phyloP scores from a whole-genome alignment of 2,797 vertebrate species.

The Myotis vivesi region DNA sequence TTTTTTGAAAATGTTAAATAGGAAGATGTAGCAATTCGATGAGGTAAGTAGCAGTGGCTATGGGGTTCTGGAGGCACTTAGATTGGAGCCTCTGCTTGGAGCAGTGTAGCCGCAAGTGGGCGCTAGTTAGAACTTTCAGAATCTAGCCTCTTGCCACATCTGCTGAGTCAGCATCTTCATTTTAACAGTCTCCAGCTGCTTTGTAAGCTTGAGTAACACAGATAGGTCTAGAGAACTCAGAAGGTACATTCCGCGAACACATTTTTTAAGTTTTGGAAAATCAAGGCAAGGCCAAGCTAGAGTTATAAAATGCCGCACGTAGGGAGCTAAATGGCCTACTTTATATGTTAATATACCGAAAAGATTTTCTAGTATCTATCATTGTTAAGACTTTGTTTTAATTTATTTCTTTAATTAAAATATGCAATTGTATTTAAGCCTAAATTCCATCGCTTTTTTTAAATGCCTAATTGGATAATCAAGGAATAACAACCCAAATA shows the following conservation, averaged over 20 bases:
- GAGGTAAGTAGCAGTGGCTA: not conserved
- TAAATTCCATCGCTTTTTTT: not conserved
- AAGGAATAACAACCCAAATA: not conserved
- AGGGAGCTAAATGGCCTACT: not conserved
- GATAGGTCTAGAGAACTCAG: not conserved
- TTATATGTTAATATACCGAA: not conserved
- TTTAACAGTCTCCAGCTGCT: not conserved
- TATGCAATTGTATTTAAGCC: not conserved
- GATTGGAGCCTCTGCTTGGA: not conserved
- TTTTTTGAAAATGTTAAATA: not conserved
- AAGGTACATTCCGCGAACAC: not conserved
- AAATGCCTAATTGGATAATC: conserved; percentile 16
- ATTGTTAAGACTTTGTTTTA: not conserved
- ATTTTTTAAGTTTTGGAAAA: not conserved
- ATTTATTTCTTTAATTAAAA: conserved; percentile 33
- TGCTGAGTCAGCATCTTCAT: not conserved
- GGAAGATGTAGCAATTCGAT: not conserved
- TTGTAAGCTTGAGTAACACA: not conserved
- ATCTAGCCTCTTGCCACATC: accelerated
- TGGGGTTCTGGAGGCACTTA: not conserved
- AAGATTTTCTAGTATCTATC: not conserved
- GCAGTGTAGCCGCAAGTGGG: accelerated
- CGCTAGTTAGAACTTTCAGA: not conserved
- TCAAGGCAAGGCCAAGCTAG: not conserved
- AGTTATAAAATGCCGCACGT: not conserved